These are phyloP conservation scores for Atethmia centrago DNA, from an alignment of 2,888 invertebrate species.

Conservation along the genomic window DNA sequence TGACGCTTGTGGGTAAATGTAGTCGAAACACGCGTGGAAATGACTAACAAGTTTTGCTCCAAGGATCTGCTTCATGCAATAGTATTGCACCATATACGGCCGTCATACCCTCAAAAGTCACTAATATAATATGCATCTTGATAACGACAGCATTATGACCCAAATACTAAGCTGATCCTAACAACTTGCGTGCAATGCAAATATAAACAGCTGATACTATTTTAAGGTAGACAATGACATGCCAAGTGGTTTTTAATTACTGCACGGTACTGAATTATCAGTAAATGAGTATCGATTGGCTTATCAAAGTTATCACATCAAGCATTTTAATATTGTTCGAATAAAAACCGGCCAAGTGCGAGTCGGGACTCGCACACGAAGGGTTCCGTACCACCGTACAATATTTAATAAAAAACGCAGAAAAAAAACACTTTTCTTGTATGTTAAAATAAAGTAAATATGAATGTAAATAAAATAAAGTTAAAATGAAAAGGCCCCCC, in stretches of 20 bases:
- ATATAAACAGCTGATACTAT: constrained; percentile 36
- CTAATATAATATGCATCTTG: constrained; percentile 20
- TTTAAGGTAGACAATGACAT: constrained; percentile 10
- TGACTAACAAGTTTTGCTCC: constrained; percentile 37
- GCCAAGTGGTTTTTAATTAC: constrained; percentile 15
- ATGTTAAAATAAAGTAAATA: too few species aligned
- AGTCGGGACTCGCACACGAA: too few species aligned
- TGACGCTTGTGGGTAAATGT: constrained; percentile 35
- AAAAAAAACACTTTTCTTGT: too few species aligned
- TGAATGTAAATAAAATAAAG: too few species aligned
- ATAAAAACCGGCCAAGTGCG: neutral
- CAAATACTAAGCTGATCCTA: constrained; percentile 28
- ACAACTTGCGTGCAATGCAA: constrained; percentile 10
- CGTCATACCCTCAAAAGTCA: constrained; percentile 36
- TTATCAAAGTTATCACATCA: constrained; percentile 34
- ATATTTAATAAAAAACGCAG: too few species aligned
- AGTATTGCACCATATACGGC: constrained; percentile 29
- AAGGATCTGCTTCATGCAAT: constrained; percentile 23
- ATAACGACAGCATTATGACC: constrained; percentile 16
- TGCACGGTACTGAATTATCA: constrained; percentile 20
- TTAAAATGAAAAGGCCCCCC: too few species aligned
- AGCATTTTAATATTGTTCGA: constrained; percentile 21
- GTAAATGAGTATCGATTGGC: constrained; percentile 22
- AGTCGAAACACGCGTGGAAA: constrained; percentile 22
- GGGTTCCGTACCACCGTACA: too few species aligned